These are phyloP conservation scores for Leptura quadrifasciata DNA, from an alignment of 2,888 invertebrate species.

Conservation along the genomic window DNA sequence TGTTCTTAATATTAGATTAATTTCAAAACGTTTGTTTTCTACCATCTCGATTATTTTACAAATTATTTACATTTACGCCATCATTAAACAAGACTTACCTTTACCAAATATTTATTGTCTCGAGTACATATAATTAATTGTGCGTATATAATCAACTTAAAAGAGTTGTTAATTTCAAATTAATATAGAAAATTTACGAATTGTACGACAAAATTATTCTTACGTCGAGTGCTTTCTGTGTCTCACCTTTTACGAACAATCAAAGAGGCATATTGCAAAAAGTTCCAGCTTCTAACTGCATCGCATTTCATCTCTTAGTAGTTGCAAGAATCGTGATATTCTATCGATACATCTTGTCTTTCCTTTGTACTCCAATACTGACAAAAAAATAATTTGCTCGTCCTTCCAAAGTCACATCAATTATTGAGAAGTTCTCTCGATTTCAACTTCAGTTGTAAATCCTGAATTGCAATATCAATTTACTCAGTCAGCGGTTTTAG, in stretches of 20 bases:
- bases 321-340: slow-evolving; percentile 20
- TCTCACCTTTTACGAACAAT: neutral
- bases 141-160: too few relatives aligned
- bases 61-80: too few relatives aligned
- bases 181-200: too few relatives aligned
- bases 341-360: slow-evolving; percentile 19
- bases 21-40: too few relatives aligned
- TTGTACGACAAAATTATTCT: neutral
- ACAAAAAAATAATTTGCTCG: slow-evolving; percentile 50
- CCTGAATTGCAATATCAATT: slow-evolving; percentile 54
- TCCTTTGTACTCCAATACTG: slow-evolving; percentile 33
- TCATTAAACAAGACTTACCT: too few relatives aligned
- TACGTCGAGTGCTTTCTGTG: neutral
- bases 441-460: slow-evolving; percentile 44
- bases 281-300: slow-evolving; percentile 12
- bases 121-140: too few relatives aligned
- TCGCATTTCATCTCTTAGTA: slow-evolving; percentile 8
- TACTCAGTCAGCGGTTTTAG: slow-evolving; percentile 62
- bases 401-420: slow-evolving; percentile 50
- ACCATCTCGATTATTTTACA: too few relatives aligned
- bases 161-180: too few relatives aligned
- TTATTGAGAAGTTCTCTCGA: slow-evolving; percentile 49
- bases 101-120: too few relatives aligned
- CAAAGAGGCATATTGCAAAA: neutral
- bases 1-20: too few relatives aligned